A percentile compares a stretch with the other conserved stretches of the same genome.
Evolutionary conservation across 37 sponge, comb jelly and placozoan species (phyloP).

Genomic region (Chondrosia reniformis): DNA sequence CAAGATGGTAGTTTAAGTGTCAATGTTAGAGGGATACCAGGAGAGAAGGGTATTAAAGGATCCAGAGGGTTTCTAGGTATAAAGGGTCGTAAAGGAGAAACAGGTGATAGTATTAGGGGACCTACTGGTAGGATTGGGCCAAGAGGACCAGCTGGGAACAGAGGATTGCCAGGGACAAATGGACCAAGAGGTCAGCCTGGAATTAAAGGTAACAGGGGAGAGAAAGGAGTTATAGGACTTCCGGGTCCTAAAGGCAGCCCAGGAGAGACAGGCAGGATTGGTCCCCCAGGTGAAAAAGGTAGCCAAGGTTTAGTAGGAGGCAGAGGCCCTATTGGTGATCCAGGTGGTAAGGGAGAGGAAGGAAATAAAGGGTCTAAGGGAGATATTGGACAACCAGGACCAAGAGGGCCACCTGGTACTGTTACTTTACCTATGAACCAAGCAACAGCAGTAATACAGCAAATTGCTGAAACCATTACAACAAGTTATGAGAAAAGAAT

Average conservation of each 20-base stretch:
- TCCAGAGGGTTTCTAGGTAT: not conserved
- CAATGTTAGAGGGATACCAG: not conserved
- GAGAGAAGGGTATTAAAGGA: not conserved
- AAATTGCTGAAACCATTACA: not conserved
- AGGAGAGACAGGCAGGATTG: not conserved
- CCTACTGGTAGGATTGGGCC: not conserved
- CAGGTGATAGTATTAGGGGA: not conserved
- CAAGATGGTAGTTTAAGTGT: conserved; percentile 3
- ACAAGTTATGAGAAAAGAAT: not conserved
- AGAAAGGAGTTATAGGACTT: not conserved
- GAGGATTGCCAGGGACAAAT: not conserved
- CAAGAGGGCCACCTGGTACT: not conserved
- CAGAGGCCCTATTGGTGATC: not conserved
- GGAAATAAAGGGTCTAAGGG: not conserved
- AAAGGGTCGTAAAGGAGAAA: not conserved
- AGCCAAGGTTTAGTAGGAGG: not conserved
- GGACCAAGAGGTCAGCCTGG: not conserved
- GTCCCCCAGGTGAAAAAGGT: not conserved
- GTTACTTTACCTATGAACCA: not conserved
- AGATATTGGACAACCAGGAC: not conserved
- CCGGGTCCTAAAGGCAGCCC: not conserved
- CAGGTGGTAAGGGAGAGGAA: not conserved
- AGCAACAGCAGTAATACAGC: not conserved
- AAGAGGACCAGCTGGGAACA: not conserved
- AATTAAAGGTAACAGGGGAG: not conserved